Conservation (phyloP, 2,113 vertebrate genomes). For the Vidua macroura region DNA sequence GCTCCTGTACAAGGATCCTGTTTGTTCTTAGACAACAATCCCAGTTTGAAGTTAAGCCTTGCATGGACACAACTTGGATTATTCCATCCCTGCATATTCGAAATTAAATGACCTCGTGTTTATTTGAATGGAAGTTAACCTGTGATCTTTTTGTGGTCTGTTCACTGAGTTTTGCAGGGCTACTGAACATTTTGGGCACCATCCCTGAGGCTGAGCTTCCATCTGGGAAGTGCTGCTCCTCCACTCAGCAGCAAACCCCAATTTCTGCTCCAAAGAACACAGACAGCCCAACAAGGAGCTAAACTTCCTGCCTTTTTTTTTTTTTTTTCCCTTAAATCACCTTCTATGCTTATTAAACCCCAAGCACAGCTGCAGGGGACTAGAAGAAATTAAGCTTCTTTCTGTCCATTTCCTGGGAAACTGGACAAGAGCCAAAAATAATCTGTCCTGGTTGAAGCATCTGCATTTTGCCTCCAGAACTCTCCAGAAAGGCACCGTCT, state of each 20-base stretch:
- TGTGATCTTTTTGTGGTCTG: rapidly evolving
- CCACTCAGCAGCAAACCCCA: not conserved
- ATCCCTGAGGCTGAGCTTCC: not conserved
- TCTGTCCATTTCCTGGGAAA: slow-evolving; percentile 50
- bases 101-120: rapidly evolving
- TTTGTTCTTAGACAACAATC: not conserved
- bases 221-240: not conserved
- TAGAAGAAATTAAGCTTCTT: slow-evolving; percentile 18
- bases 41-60: not conserved
- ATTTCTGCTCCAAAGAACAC: slow-evolving; percentile 10
- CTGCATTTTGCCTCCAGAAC: not conserved
- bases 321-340: not conserved
- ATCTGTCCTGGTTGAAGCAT: not conserved
- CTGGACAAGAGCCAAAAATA: slow-evolving; percentile 10
- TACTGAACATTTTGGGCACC: not conserved
- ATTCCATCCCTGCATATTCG: not conserved
- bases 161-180: not conserved
- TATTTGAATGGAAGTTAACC: not conserved
- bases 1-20: not conserved
- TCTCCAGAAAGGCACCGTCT: not conserved
- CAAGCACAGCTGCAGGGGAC: slow-evolving; percentile 16
- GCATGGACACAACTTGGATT: not conserved
- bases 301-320: not conserved
- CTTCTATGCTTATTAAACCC: slow-evolving; percentile 1
- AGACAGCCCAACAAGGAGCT: not conserved